Evolutionary conservation across 2,797 vertebrate species (phyloP), one percentile per base, ranked within the genome.

Genomic region (Amphiprion clarkii): DNA sequence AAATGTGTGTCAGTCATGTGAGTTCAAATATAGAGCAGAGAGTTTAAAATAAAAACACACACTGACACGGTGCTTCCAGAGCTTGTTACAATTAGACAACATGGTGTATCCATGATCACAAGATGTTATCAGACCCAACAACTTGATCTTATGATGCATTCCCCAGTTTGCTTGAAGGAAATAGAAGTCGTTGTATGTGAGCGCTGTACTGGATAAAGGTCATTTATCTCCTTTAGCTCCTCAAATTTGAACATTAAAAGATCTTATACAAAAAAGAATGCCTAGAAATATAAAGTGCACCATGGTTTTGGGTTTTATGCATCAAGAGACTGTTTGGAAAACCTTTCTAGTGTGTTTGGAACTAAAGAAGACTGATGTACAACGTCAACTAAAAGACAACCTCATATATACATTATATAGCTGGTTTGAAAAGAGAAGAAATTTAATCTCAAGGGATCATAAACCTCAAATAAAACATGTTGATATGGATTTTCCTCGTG

Each of bases 111-210:
- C 58, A 14, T 5, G 2, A 61, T 66, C 74, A 70, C 19, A 31
- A 27, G 73, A 80, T 61, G 67, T 68, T 52, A 31, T 68, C 60
- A 6, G 3, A 67, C 17, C 54, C 62, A 73, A 77, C 52, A 61
- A 39, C 61, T 36, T 57, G 52, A 80, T 78, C 64, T 75, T 12
- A 52, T 84, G 76, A 84, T 71, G 0, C 74, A 13, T 54, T 74
- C 62, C 44, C 14, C 49, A 9, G 39, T 48, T 1, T 33, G 27
- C 17, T 16, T 27, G 31, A 23, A 6, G 25, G 67, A 51, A 42
- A 53, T 48, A 67, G 59, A 68, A 25, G 57, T 56, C 0, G 0
- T 44, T 39, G 49, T 70, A 48, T 73, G 1, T 52, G 0, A 25
- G 48, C 16, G 48, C 27, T 33, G 44, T 4, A 31, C 48, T 36